Evolutionary conservation across 1,140 invertebrate species (phyloP).

Genomic region (Campoletis sonorensis): DNA sequence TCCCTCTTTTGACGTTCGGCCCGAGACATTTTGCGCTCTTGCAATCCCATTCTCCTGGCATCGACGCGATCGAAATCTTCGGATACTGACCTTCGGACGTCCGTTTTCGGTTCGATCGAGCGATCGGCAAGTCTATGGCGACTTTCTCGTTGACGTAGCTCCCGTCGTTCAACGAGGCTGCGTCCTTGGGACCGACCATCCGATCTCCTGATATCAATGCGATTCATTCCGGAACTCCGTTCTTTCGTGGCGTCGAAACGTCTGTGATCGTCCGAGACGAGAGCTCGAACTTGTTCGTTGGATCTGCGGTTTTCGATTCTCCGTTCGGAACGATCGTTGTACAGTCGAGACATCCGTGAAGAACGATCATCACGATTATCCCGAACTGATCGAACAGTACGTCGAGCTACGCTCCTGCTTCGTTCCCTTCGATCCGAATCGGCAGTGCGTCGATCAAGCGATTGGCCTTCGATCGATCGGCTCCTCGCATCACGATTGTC

Average conservation of each 20-base stretch:
- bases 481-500: conserved; percentile 32
- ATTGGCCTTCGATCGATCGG: conserved; percentile 20
- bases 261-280: not conserved
- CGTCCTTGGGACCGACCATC: conserved; percentile 6
- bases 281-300: not conserved
- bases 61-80: not conserved
- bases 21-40: no score
- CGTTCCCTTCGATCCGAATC: not conserved
- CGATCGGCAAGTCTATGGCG: not conserved
- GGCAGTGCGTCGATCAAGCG: conserved; percentile 1
- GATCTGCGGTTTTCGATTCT: not conserved
- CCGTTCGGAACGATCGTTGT: not conserved
- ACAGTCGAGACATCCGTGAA: not conserved
- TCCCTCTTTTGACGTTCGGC: no score
- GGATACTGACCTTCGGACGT: not conserved
- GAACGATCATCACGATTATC: conserved; percentile 25
- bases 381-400: not conserved
- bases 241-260: not conserved
- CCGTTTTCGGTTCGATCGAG: not conserved
- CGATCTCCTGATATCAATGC: not conserved
- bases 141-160: not conserved
- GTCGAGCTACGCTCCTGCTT: not conserved
- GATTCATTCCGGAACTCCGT: not conserved
- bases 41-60: not conserved
- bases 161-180: conserved; percentile 11